These are phyloP conservation scores for Geopemphigus sp. DNA, from an alignment of 1,140 invertebrate species.

Conservation along the genomic window DNA sequence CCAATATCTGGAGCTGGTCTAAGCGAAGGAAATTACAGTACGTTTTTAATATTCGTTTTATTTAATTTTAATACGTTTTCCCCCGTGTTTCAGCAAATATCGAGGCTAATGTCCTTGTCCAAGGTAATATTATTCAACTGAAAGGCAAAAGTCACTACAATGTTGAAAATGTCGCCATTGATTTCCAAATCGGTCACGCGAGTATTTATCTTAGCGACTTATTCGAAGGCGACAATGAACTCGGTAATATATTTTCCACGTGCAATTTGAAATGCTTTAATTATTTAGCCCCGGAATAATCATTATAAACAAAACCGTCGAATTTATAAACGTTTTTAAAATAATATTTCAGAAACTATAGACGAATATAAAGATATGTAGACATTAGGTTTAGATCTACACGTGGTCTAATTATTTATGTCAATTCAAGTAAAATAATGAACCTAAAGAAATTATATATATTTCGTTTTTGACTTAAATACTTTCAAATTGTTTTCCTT, in stretches of 20 bases:
- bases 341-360: neutral
- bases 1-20: slow-evolving; percentile 62
- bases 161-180: slow-evolving; percentile 60
- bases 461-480: neutral
- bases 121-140: slow-evolving; percentile 60
- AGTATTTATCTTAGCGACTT: slow-evolving; percentile 53
- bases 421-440: neutral
- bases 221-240: slow-evolving; percentile 54
- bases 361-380: neutral
- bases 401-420: neutral
- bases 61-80: slow-evolving; percentile 48
- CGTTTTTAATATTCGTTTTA: slow-evolving; percentile 52
- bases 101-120: slow-evolving; percentile 61
- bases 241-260: slow-evolving; percentile 50
- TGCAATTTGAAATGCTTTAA: neutral
- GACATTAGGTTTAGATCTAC: too few species aligned
- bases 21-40: slow-evolving; percentile 62
- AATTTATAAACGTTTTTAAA: too few species aligned
- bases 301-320: too few species aligned
- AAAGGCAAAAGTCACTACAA: slow-evolving; percentile 60
- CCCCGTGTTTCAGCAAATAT: slow-evolving; percentile 62
- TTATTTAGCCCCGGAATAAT: neutral
- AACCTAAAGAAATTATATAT: neutral
- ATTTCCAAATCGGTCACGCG: slow-evolving; percentile 53
- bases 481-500: too few species aligned